Evolutionary conservation across 2,113 vertebrate genomes (phyloP), one percentile per base, ranked within the genome.

Genomic region (Rousettus leschenaultii): DNA sequence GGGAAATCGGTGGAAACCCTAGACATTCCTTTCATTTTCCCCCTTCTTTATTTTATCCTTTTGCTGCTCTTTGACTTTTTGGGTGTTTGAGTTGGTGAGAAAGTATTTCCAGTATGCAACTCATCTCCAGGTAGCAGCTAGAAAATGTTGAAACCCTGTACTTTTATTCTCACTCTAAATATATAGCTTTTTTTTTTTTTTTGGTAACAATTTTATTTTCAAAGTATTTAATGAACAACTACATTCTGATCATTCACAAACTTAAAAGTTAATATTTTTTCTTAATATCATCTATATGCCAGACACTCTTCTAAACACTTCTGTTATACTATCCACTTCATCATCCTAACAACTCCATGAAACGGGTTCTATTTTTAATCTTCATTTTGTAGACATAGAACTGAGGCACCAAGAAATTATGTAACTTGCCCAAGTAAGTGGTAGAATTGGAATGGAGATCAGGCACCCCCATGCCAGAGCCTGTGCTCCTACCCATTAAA

Each of bases 21-120:
- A 77, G 35, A 78, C 43, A 28, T 78, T 95, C 61, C 71, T 53
- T 68, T 75, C 53, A 53, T 89, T 87, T 77, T n/a, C 13, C 68
- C 7, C 6, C 4, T 75, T 94, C 61, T 95, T 75, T 28, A 83
- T 94, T 94, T 95, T 73, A 88, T 55, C 11, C 77, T 95, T 94
- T 80, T 74, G 83, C 93, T 95, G 90, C 92, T 71, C 61, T 95
- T 87, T 55, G 35, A n/a, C 59, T 73, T 73, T 91, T 77, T 30
- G n/a, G 48, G 51, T 96, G 51, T 91, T 68, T 35, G 61, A 57
- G 16, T 74, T 88, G 71, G 40, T 68, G 43, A 95, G 79, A 89
- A 95, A 82, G 28, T 83, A 68, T 96, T 96, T 91, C 43, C 26
- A 90, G 26, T 43, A 40, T 5, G 35, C 91, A 80, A 97, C 85